These are phyloP conservation scores for Yponomeuta malinellus DNA, from an alignment of 2,888 invertebrate genomes.

Conservation along the genomic window DNA sequence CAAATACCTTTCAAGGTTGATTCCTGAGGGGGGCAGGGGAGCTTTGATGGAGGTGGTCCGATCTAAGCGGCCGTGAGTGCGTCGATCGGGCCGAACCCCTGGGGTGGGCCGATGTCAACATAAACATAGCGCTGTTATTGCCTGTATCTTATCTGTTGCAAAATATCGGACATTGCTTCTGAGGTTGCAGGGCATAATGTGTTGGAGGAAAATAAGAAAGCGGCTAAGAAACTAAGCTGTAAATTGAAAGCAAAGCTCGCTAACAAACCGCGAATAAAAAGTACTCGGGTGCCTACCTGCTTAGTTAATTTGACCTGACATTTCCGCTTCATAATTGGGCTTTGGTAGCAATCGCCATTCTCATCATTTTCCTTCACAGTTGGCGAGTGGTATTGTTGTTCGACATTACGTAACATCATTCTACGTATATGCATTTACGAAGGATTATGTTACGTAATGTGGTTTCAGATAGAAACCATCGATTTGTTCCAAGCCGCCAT, in stretches of 20 bases:
- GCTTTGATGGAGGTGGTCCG: not conserved
- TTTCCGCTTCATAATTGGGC: too few species aligned
- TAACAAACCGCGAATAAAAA: not conserved
- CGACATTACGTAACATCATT: too few species aligned
- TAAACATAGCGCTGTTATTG: slow-evolving; percentile 67
- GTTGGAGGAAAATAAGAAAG: not conserved
- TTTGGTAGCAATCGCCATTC: too few species aligned
- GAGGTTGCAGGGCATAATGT: not conserved
- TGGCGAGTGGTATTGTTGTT: too few species aligned
- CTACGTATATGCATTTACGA: too few species aligned
- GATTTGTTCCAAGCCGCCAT: too few species aligned
- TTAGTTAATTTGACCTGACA: too few species aligned
- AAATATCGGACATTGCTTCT: slow-evolving; percentile 41
- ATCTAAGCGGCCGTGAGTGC: not conserved
- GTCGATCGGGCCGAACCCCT: slow-evolving; percentile 21
- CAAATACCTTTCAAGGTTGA: not conserved
- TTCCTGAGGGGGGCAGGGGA: slow-evolving; percentile 1
- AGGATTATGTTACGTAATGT: too few species aligned
- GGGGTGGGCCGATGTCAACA: slow-evolving; percentile 58
- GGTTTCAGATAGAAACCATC: too few species aligned
- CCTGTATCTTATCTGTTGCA: slow-evolving; percentile 59
- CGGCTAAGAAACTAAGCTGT: not conserved
- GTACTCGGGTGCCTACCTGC: not conserved
- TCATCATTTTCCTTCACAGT: too few species aligned
- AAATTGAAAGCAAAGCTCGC: not conserved